Conservation (phyloP, 1,140 invertebrate species). For the Dreissena rostriformis region DNA sequence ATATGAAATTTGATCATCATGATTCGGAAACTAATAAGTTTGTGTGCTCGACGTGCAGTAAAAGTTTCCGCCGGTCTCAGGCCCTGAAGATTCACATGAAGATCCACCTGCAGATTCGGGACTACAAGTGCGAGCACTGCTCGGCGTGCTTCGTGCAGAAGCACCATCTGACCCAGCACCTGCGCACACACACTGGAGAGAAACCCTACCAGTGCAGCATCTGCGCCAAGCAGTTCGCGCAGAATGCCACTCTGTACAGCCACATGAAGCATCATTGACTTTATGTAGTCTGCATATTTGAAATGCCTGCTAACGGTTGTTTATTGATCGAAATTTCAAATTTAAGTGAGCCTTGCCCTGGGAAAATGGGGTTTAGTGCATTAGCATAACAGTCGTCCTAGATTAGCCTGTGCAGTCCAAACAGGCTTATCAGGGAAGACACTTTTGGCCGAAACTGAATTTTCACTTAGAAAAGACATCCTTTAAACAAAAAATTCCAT, state of each 20-base stretch:
- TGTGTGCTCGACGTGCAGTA: slow-evolving; percentile 43
- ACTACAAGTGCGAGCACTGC: slow-evolving; percentile 73
- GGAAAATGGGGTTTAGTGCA: too few species aligned
- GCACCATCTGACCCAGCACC: slow-evolving; percentile 46
- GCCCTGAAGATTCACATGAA: slow-evolving; percentile 48
- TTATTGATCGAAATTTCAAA: too few species aligned
- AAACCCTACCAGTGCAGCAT: slow-evolving; percentile 84
- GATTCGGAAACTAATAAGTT: background rate
- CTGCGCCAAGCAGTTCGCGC: slow-evolving; percentile 91
- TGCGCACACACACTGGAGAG: slow-evolving; percentile 69
- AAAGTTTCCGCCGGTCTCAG: slow-evolving; percentile 19
- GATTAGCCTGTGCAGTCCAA: too few species aligned
- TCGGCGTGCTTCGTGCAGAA: slow-evolving; percentile 51
- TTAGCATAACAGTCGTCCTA: too few species aligned
- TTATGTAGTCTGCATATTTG: too few species aligned
- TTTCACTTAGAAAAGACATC: too few species aligned
- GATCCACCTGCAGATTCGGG: slow-evolving; percentile 83
- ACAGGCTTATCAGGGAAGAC: too few species aligned
- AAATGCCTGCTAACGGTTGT: too few species aligned
- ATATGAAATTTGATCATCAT: slow-evolving; percentile 13
- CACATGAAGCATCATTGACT: slow-evolving; percentile 55
- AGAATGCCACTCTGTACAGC: slow-evolving; percentile 58
- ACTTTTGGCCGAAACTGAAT: too few species aligned
- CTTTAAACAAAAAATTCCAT: too few species aligned
- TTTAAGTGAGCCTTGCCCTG: too few species aligned